phyloP scores from a whole-genome alignment of 1,140 invertebrate genomes.

The Rhopalosiphum padi region DNA sequence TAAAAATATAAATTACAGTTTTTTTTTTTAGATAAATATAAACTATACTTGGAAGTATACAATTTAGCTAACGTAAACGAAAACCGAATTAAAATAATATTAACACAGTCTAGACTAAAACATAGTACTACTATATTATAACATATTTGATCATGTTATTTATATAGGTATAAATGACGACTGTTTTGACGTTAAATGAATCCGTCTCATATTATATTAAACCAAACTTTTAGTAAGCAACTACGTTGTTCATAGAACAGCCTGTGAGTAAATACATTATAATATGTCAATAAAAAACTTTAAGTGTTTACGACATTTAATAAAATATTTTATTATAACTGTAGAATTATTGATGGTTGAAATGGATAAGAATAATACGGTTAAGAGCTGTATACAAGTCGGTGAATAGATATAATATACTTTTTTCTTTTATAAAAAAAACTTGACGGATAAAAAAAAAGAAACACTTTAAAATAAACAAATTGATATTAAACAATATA shows the following conservation, averaged over 20 bases:
- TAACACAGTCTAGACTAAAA: not conserved
- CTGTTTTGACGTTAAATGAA: not conserved
- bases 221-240: not conserved
- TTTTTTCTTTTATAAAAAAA: not conserved
- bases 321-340: not conserved
- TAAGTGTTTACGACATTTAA: not conserved
- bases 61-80: not conserved
- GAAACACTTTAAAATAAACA: not conserved
- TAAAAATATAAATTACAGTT: no score
- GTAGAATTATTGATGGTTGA: not conserved
- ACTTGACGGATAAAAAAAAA: not conserved
- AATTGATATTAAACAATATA: constrained; percentile 28
- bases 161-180: not conserved
- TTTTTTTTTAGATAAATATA: no score
- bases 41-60: no score
- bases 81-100: not conserved
- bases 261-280: not conserved
- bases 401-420: not conserved
- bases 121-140: no score
- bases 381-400: not conserved
- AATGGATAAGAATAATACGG: not conserved
- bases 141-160: not conserved
- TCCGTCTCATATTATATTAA: not conserved
- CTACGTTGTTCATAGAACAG: not conserved
- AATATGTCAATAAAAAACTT: not conserved